Conservation (phyloP, 2,797 vertebrate genomes). For the Chloroceryle inda region DNA sequence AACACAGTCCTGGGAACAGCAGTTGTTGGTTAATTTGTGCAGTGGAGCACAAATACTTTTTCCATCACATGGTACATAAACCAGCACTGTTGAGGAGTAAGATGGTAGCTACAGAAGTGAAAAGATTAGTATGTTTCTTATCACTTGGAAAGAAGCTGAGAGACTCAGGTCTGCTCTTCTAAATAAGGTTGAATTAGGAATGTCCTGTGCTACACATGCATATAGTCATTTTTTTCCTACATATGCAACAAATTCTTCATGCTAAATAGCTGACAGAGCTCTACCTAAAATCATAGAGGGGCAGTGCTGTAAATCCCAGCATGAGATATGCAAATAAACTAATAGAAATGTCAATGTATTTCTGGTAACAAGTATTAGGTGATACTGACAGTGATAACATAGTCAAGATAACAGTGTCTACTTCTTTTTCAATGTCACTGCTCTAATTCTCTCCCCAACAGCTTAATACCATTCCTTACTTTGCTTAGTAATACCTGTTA, state of each 20-base stretch:
- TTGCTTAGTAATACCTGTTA: neutral
- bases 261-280: neutral
- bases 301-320: neutral
- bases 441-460: neutral
- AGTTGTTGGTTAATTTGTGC: constrained; percentile 60
- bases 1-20: constrained; percentile 44
- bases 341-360: neutral
- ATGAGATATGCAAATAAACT: neutral
- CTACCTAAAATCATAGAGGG: neutral
- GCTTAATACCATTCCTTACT: neutral
- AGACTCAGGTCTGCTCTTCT: neutral
- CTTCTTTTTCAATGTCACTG: neutral
- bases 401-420: neutral
- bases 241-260: neutral
- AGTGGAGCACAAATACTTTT: constrained; percentile 59
- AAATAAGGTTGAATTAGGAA: neutral
- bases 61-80: constrained; percentile 23
- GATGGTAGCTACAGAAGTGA: neutral
- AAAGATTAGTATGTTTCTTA: neutral
- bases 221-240: neutral
- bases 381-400: neutral
- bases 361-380: neutral
- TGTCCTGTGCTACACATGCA: neutral
- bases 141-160: neutral
- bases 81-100: neutral